These are phyloP conservation scores for Drosophila lacertosa DNA, from an alignment of 1,140 invertebrate genomes.

Conservation along the genomic window DNA sequence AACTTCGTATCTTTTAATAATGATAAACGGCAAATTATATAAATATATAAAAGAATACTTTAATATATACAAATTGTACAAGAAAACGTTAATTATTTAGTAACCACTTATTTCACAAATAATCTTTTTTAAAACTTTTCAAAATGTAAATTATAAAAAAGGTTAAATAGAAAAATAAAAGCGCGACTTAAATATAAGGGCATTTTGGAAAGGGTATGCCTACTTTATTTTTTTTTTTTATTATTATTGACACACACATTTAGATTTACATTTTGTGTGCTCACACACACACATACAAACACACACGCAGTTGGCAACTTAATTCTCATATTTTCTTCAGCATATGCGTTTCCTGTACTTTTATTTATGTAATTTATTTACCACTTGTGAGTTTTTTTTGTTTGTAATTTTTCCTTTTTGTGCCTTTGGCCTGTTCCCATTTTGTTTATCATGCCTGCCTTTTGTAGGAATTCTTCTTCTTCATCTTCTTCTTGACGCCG, in stretches of 20 bases:
- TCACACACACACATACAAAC: neutral
- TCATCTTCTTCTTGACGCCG: constrained; percentile 14
- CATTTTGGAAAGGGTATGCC: neutral
- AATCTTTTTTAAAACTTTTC: too few species aligned
- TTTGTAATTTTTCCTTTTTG: constrained; percentile 12
- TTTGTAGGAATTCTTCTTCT: neutral
- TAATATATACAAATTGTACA: too few species aligned
- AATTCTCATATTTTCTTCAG: constrained; percentile 29
- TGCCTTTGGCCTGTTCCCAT: constrained; percentile 5
- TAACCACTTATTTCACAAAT: too few species aligned
- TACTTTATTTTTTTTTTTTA: neutral
- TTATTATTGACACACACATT: constrained; percentile 39
- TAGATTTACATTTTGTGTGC: constrained; percentile 52
- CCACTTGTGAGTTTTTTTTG: constrained; percentile 12
- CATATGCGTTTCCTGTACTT: constrained; percentile 28
- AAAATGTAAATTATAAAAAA: too few species aligned
- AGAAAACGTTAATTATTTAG: too few species aligned
- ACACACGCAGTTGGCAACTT: constrained; percentile 34
- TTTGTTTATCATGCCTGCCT: constrained; percentile 34
- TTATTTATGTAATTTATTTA: constrained; percentile 25
- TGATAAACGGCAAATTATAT: too few species aligned
- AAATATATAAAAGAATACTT: too few species aligned
- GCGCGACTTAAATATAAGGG: neutral
- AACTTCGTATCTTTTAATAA: too few species aligned
- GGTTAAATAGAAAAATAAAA: too few species aligned